These are phyloP conservation scores for Theonella swinhoei DNA, from an alignment of 37 sponge, comb jelly and placozoan genomes.

Conservation along the genomic window DNA sequence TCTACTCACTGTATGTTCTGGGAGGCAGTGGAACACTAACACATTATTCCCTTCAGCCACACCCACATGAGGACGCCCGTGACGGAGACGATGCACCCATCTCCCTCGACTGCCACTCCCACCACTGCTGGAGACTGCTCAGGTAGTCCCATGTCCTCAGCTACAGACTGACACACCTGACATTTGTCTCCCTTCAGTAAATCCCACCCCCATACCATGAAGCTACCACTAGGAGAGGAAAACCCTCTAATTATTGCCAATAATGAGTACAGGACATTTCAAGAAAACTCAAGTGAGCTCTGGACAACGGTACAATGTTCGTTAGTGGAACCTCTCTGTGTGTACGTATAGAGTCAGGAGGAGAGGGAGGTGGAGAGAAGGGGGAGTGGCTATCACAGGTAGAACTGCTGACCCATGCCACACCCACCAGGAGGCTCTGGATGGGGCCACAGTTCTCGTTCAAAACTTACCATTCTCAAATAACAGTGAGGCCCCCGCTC, in stretches of 20 bases:
- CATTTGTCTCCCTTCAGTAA: constrained; percentile 13
- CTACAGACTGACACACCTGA: not conserved
- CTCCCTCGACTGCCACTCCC: constrained; percentile 43
- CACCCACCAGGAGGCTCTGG: constrained; percentile 93
- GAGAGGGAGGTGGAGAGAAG: constrained; percentile 11
- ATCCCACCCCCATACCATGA: constrained; percentile 4
- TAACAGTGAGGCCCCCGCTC: constrained; percentile 1
- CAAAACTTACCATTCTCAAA: constrained; percentile 54
- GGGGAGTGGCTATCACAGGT: constrained; percentile 90
- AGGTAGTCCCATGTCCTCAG: constrained; percentile 34
- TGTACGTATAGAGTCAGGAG: no score
- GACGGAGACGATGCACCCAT: constrained; percentile 84
- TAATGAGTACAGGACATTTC: constrained; percentile 21
- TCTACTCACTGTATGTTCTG: constrained; percentile 61
- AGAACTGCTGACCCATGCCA: constrained; percentile 88
- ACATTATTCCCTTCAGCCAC: constrained; percentile 52
- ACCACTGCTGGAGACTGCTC: constrained; percentile 71
- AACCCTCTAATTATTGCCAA: constrained; percentile 53
- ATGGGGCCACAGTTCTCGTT: constrained; percentile 99
- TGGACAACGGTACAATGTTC: not conserved
- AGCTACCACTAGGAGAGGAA: constrained; percentile 40
- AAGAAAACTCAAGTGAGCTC: not conserved
- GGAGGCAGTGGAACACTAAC: constrained; percentile 59
- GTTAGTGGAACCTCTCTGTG: not conserved
- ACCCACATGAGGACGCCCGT: constrained; percentile 17